Base-by-base conservation (phyloP, 1,140 invertebrate genomes). In the Solen grandis region DNA sequence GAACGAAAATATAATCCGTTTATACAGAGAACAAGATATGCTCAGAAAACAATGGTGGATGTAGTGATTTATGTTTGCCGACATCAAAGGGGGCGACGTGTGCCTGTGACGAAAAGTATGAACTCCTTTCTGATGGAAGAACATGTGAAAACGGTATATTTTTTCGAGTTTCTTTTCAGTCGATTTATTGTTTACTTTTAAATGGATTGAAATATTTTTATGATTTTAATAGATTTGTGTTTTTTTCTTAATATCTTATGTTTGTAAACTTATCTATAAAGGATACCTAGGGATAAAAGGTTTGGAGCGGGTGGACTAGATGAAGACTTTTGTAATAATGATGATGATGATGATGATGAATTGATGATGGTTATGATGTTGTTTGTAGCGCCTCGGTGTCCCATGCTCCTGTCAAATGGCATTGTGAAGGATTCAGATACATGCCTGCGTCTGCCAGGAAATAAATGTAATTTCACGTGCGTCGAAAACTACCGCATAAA, bases 71-170 rank as follows among this genome's bases (percentile, higher is more conserved):
- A 16, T 78, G 75, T 35, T 57, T 78, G 22, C 75, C 75, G 33
- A 55, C 41, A 19, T 22, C 50, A 0, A 52, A 38, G 1, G 75
- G 75, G 13, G 4, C 25, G 29, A 54, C 75, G 22, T 78, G 75
- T 22, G 75, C 52, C 5, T 78, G 75, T 66, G 29, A 36, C 3
- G 8, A 5, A 29, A 27, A 68, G 14, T 22, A n/a, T 4, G 27
- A 36, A 8, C 35, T 78, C 5, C 65, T 78, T 1, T 1, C 19
- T 14, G 75, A 78, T 36, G 50, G 33, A 0, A 78, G 55, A 33
- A 78, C 63, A 22, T 78, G 75, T 52, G 63, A 41, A 59, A 68
- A 66, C 31, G 75, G 75, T 78, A 16, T n/a, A n/a, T n/a, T n/a
- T n/a, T n/a, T n/a, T n/a, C n/a, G n/a, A n/a, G n/a, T n/a, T n/a